Conservation (phyloP, 2,888 invertebrate genomes). For the Onchidella celtica region DNA sequence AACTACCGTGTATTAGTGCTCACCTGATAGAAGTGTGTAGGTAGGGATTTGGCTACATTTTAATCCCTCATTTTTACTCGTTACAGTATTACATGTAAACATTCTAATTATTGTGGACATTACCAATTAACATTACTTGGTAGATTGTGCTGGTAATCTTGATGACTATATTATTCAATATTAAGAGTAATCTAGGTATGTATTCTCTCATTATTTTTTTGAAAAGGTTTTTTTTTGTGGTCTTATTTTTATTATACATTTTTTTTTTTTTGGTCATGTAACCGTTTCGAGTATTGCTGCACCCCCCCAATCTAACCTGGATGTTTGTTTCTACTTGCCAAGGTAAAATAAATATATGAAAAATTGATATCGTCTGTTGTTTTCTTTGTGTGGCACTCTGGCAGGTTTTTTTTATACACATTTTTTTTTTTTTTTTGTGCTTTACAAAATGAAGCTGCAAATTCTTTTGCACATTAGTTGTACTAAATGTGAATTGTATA, state of each 20-base stretch:
- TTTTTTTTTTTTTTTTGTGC: too few relatives aligned
- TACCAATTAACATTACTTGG: slow-evolving; percentile 18
- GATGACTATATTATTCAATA: slow-evolving; percentile 43
- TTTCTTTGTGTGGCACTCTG: not conserved
- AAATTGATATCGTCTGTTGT: not conserved
- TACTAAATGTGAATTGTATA: too few relatives aligned
- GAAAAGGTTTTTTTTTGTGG: slow-evolving; percentile 10
- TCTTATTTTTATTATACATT: not conserved
- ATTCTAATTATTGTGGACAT: slow-evolving; percentile 37
- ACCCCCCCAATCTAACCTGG: slow-evolving; percentile 51
- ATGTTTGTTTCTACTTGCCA: slow-evolving; percentile 54
- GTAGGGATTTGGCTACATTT: slow-evolving; percentile 2
- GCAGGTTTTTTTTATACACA: too few relatives aligned
- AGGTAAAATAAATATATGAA: slow-evolving; percentile 52
- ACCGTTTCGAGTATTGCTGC: slow-evolving; percentile 51
- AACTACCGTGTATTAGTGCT: slow-evolving; percentile 21
- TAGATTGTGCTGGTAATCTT: slow-evolving; percentile 31
- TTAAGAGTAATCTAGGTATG: slow-evolving; percentile 40
- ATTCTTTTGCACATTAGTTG: too few relatives aligned
- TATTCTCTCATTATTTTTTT: slow-evolving; percentile 23
- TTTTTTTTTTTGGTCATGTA: slow-evolving; percentile 42
- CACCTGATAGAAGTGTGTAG: slow-evolving; percentile 32
- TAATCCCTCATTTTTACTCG: slow-evolving; percentile 1
- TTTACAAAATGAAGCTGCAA: too few relatives aligned
- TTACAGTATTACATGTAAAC: slow-evolving; percentile 44